phyloP scores from a whole-genome alignment of 2,797 vertebrate species.

The Argyrosomus regius region DNA sequence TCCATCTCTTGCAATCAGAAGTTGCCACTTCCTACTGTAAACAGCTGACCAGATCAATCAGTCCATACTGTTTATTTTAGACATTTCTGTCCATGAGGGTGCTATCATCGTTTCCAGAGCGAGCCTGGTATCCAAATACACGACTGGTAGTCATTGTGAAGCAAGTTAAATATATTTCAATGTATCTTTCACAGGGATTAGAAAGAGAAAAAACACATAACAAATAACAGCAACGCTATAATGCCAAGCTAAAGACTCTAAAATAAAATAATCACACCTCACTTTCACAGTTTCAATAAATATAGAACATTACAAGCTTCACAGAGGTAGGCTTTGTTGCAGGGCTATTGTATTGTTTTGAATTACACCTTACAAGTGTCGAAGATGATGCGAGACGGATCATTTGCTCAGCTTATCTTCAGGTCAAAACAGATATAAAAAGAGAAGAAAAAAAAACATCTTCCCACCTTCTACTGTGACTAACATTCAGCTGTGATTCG shows the following conservation, averaged over 20 bases:
- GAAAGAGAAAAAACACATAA: not conserved
- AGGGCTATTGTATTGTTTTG: not conserved
- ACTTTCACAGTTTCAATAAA: constrained; percentile 18
- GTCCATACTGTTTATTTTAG: constrained; percentile 29
- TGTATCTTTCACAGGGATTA: not conserved
- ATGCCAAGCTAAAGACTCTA: not conserved
- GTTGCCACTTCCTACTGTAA: constrained; percentile 20
- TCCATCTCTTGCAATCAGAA: constrained; percentile 23
- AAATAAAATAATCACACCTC: constrained; percentile 14
- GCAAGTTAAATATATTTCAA: not conserved
- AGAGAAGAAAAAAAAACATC: too few species aligned
- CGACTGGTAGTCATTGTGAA: constrained; percentile 4
- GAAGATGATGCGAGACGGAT: not conserved
- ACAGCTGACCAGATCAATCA: constrained; percentile 28
- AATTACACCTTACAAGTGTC: constrained; percentile 3
- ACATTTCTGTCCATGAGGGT: not conserved
- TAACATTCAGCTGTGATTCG: not conserved
- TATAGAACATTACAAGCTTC: constrained; percentile 17
- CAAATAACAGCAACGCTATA: not conserved
- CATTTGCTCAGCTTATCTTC: not conserved
- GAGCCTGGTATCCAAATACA: not conserved
- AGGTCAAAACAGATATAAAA: not conserved
- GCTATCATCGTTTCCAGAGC: not conserved
- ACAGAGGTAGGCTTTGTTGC: constrained; percentile 7
- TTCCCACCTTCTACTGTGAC: not conserved